phyloP scores from a whole-genome alignment of 2,113 vertebrate genomes.

The Andinoacara biseriatus region DNA sequence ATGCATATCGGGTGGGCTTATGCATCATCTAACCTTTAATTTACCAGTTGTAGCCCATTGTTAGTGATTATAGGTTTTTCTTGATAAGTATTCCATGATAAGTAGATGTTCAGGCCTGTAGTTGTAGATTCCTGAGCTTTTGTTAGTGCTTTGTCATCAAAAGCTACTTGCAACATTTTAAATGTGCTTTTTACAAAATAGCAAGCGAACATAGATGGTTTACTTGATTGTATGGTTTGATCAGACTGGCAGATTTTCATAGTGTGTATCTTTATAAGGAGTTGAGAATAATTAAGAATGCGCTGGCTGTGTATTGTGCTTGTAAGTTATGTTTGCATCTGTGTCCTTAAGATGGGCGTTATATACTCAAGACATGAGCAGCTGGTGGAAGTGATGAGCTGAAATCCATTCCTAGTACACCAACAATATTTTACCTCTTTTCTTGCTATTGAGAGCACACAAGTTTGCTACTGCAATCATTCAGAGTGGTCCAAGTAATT shows the following conservation, averaged over 20 bases:
- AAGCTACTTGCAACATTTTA: background rate
- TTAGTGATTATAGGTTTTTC: background rate
- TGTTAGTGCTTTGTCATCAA: background rate
- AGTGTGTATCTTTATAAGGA: constrained; percentile 6
- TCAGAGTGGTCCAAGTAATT: background rate
- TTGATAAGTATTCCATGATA: background rate
- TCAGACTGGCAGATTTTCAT: background rate
- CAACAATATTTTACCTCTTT: background rate
- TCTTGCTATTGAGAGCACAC: background rate
- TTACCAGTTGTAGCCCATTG: background rate
- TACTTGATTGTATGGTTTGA: background rate
- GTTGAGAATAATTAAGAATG: background rate
- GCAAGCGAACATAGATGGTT: background rate
- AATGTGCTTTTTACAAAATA: constrained; percentile 5
- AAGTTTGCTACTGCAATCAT: background rate
- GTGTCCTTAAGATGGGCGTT: constrained; percentile 26
- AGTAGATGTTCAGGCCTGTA: background rate
- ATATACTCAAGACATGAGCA: constrained; percentile 19
- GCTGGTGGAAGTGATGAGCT: background rate
- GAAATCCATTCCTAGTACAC: background rate
- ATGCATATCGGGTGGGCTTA: background rate
- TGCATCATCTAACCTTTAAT: background rate
- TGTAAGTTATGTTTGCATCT: background rate
- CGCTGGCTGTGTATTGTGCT: background rate
- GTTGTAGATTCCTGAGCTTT: background rate